Evolutionary conservation across 2,888 invertebrate genomes (phyloP).

Genomic region (Crocallis elinguaria): DNA sequence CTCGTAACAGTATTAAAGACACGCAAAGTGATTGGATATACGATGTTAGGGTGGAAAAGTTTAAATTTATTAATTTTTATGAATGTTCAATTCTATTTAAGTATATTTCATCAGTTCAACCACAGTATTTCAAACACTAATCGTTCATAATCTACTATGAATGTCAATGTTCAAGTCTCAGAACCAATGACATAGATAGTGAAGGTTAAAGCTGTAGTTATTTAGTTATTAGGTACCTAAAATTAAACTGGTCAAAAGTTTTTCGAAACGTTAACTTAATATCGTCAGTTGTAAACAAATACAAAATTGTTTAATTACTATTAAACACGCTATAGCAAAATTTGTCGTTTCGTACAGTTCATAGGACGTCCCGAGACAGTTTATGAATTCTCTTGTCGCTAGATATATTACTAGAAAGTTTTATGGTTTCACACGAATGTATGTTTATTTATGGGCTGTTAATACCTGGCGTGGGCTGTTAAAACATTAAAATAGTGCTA

Average conservation of each 20-base stretch:
- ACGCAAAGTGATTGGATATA: too few relatives aligned
- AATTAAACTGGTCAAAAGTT: not conserved
- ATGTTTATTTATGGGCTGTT: slow-evolving; percentile 2
- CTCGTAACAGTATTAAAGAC: too few relatives aligned
- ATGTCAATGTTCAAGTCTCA: too few relatives aligned
- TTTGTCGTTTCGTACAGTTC: slow-evolving; percentile 54
- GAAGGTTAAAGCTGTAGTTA: too few relatives aligned
- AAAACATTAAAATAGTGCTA: not conserved
- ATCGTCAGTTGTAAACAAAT: slow-evolving; percentile 16
- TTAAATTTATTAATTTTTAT: too few relatives aligned
- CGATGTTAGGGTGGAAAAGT: too few relatives aligned
- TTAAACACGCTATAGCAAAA: slow-evolving; percentile 63
- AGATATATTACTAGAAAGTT: slow-evolving; percentile 38
- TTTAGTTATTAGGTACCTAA: too few relatives aligned
- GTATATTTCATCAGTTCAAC: too few relatives aligned
- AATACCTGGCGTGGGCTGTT: not conserved
- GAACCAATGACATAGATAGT: too few relatives aligned
- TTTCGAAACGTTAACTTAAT: not conserved
- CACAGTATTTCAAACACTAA: too few relatives aligned
- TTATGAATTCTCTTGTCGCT: slow-evolving; percentile 44
- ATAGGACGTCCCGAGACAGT: slow-evolving; percentile 48
- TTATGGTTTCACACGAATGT: slow-evolving; percentile 6
- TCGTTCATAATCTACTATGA: too few relatives aligned
- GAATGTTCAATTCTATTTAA: too few relatives aligned
- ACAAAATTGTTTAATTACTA: slow-evolving; percentile 45